Percentiles rank a stretch among this genome's conserved stretches.
Conservation (phyloP, 2,797 vertebrate genomes). For the Ctenopoma multispine region DNA sequence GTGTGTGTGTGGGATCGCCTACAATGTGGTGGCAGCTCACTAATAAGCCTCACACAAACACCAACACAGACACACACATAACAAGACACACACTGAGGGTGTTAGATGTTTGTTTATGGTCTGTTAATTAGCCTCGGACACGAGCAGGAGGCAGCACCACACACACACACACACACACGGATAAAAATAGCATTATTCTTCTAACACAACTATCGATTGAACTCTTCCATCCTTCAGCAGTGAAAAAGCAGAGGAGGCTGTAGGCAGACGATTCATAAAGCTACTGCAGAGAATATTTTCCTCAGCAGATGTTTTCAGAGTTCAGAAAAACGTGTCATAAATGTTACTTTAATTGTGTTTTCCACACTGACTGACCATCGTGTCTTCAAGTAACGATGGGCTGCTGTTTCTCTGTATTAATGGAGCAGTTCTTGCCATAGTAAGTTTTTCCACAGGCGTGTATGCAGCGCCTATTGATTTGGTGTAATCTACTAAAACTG, state of each 20-base stretch:
- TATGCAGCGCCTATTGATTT: too few relatives aligned
- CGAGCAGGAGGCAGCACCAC: conserved; percentile 40
- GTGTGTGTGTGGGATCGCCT: too few relatives aligned
- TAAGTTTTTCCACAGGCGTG: too few relatives aligned
- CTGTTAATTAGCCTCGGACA: conserved; percentile 65
- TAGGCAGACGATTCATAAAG: conserved; percentile 26
- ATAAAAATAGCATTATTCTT: conserved; percentile 56
- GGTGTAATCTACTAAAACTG: too few relatives aligned
- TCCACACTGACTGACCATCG: too few relatives aligned
- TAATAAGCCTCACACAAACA: too few relatives aligned
- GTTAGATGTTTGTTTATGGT: conserved; percentile 68
- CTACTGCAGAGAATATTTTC: conserved; percentile 2
- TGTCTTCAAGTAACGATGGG: too few relatives aligned
- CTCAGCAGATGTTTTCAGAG: not conserved
- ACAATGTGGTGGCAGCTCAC: too few relatives aligned
- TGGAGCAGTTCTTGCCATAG: too few relatives aligned
- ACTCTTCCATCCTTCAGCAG: conserved; percentile 40
- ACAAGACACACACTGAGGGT: conserved; percentile 22
- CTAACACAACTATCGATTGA: conserved; percentile 57
- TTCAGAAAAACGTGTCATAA: not conserved
- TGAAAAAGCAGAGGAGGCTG: conserved; percentile 26
- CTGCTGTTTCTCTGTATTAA: too few relatives aligned
- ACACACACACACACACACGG: conserved; percentile 20
- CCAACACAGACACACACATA: not conserved
- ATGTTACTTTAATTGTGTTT: not conserved